A percentile compares a stretch with the other conserved stretches of the same genome.
Conservation (phyloP, 2,797 vertebrate species). For the Phoxinus dragarum region DNA sequence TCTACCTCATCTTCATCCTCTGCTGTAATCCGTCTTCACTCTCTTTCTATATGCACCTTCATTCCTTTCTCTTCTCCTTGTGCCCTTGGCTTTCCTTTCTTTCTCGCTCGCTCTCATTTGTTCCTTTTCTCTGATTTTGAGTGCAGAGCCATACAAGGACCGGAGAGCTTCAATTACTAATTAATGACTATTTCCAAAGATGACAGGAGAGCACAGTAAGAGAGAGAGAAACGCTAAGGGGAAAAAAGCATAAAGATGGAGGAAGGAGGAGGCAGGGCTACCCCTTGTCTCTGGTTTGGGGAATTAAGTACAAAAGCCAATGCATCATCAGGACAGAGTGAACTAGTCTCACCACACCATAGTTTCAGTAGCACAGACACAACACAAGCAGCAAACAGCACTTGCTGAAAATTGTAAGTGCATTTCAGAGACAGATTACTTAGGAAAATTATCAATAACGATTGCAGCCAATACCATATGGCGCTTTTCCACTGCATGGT, state of each 20-base stretch:
- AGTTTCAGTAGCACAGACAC: conserved; percentile 18
- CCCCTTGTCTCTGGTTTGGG: conserved; percentile 14
- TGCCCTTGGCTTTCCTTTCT: conserved; percentile 33
- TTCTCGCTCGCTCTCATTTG: neutral
- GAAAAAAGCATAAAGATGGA: neutral
- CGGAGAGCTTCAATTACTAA: conserved; percentile 80
- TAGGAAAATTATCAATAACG: neutral
- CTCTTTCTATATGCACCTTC: conserved; percentile 31
- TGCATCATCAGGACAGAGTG: conserved; percentile 34
- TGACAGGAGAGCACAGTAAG: conserved; percentile 27
- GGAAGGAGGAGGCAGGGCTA: neutral
- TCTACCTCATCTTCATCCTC: conserved; percentile 45
- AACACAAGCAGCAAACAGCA: conserved; percentile 8
- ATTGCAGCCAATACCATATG: neutral
- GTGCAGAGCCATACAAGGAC: conserved; percentile 54
- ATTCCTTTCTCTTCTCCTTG: conserved; percentile 1
- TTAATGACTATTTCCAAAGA: conserved; percentile 80
- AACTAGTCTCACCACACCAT: conserved; percentile 19
- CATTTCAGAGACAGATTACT: neutral
- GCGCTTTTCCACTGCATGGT: too few relatives aligned
- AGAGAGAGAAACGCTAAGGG: neutral
- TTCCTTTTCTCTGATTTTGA: conserved; percentile 41
- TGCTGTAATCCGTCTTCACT: conserved; percentile 23
- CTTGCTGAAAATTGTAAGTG: neutral
- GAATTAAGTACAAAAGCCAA: conserved; percentile 41